These are phyloP conservation scores for Dendrocincla tyrannina DNA, from an alignment of 2,797 vertebrate genomes.

Conservation along the genomic window DNA sequence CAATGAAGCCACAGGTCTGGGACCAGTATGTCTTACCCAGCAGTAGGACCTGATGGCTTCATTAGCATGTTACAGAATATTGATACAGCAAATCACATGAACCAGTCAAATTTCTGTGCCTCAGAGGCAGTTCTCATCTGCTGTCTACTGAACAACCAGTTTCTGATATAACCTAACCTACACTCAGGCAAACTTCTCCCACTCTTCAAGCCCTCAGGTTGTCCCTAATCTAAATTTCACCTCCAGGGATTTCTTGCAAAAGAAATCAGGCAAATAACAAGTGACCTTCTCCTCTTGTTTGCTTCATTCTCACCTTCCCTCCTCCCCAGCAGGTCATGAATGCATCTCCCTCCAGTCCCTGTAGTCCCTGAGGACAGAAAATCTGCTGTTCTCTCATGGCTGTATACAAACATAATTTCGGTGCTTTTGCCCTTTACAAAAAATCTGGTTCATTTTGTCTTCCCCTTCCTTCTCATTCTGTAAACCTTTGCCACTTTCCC, in stretches of 20 bases:
- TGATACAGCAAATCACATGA: neutral
- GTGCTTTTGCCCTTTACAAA: neutral
- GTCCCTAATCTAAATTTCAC: neutral
- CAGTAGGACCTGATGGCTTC: neutral
- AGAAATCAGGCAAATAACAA: neutral
- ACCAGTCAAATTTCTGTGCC: neutral
- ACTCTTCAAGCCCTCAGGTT: neutral
- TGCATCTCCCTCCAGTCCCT: neutral
- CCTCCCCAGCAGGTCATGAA: neutral
- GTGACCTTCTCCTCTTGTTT: neutral
- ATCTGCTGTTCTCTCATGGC: neutral
- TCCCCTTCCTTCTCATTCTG: neutral
- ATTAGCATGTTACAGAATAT: neutral
- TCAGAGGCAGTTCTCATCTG: neutral
- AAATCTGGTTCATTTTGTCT: neutral
- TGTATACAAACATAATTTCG: neutral
- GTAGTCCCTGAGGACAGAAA: neutral
- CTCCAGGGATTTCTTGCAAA: neutral
- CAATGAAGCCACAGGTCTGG: neutral
- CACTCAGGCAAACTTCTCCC: neutral
- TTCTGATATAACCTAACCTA: neutral
- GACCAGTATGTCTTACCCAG: neutral
- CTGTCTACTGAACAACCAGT: neutral
- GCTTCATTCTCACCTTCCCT: neutral
- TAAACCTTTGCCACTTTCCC: neutral